Percentiles rank a stretch among this genome's conserved stretches.
These are phyloP conservation scores for Caracal caracal DNA, from an alignment of 2,113 vertebrate species.

Conservation along the genomic window DNA sequence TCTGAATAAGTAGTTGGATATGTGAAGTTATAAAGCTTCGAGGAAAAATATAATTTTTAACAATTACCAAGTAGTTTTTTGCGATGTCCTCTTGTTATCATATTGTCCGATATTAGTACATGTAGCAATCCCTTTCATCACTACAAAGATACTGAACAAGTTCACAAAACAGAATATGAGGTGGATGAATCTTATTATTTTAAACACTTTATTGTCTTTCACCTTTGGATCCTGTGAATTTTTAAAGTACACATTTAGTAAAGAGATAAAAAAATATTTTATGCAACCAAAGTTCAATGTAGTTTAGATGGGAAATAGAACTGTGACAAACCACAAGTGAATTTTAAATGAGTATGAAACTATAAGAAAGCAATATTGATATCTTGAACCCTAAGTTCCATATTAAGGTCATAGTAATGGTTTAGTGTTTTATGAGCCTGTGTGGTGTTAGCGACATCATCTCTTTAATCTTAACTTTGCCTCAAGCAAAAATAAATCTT, in stretches of 20 bases:
- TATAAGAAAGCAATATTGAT: conserved; percentile 83
- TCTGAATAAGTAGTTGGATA: not conserved
- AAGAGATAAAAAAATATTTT: conserved; percentile 81
- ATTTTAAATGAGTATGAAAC: conserved; percentile 86
- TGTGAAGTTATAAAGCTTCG: not conserved
- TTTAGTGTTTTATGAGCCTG: conserved; percentile 86
- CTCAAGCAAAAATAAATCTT: conserved; percentile 88
- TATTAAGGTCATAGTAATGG: conserved; percentile 88
- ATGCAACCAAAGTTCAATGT: conserved; percentile 77
- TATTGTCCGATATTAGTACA: not conserved
- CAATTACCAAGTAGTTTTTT: not conserved
- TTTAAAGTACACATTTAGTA: conserved; percentile 70
- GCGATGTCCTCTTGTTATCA: not conserved
- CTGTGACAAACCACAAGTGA: conserved; percentile 83
- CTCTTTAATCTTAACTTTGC: conserved; percentile 88
- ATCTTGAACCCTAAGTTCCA: conserved; percentile 85
- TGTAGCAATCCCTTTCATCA: not conserved
- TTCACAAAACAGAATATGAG: conserved; percentile 50
- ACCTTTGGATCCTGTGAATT: conserved; percentile 76
- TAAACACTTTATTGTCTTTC: conserved; percentile 60
- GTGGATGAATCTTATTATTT: conserved; percentile 65
- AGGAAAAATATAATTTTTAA: not conserved
- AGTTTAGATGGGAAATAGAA: conserved; percentile 73
- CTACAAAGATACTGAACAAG: not conserved
- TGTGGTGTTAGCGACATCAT: conserved; percentile 81